Percentiles rank a stretch among this genome's conserved stretches.
These are phyloP conservation scores for Diplodus puntazzo DNA, from an alignment of 2,797 vertebrate genomes.

Conservation along the genomic window DNA sequence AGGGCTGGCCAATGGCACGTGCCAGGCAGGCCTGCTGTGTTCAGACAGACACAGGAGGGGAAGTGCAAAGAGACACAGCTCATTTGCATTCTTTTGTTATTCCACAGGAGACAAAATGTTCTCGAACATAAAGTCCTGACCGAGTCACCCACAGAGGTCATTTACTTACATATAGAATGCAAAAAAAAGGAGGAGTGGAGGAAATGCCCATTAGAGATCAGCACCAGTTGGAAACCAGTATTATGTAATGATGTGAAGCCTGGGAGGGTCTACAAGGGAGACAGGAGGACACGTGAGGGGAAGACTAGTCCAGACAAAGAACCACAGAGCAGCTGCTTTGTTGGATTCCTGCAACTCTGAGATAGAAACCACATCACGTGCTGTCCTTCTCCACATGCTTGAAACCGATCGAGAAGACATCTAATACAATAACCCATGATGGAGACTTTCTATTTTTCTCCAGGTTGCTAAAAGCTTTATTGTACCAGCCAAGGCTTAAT, in stretches of 20 bases:
- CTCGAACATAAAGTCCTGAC: constrained; percentile 53
- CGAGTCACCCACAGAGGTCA: constrained; percentile 32
- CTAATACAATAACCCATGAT: constrained; percentile 9
- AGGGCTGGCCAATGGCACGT: constrained; percentile 50
- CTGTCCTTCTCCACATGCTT: constrained; percentile 17
- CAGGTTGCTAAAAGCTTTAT: constrained; percentile 39
- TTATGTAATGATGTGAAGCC: constrained; percentile 69
- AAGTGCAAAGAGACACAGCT: constrained; percentile 48
- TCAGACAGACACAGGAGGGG: constrained; percentile 47
- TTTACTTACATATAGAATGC: constrained; percentile 6
- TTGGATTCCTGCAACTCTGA: constrained; percentile 39
- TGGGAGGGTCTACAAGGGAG: constrained; percentile 49
- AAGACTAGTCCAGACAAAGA: constrained; percentile 68
- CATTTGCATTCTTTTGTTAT: constrained; percentile 78
- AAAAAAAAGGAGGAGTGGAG: not conserved
- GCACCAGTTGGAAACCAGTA: constrained; percentile 49
- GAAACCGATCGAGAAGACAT: constrained; percentile 8
- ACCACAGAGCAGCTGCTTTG: constrained; percentile 61
- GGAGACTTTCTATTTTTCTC: constrained; percentile 3
- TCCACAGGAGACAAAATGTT: constrained; percentile 76
- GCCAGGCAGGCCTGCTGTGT: constrained; percentile 27
- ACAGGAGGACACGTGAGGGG: constrained; percentile 76
- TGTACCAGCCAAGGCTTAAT: not conserved
- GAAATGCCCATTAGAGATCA: constrained; percentile 21
- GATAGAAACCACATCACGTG: constrained; percentile 19